Base-by-base conservation (phyloP, 2,888 invertebrate genomes). In the Volucella zonaria region DNA sequence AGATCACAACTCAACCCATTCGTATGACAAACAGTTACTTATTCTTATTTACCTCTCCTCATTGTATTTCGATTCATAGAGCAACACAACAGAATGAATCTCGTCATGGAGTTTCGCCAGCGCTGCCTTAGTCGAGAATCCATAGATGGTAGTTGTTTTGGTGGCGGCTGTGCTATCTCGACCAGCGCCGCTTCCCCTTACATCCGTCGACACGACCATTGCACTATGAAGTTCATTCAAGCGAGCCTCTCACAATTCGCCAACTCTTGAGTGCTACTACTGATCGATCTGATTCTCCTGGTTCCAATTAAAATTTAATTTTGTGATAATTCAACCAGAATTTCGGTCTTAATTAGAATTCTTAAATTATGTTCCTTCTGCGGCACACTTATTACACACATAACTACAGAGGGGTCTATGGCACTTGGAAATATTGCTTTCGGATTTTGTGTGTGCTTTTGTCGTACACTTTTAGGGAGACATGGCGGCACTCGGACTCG, bases 71-170 rank as follows among this genome's bases (percentile, higher is more conserved):
- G 93, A 92, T 90, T 94, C 94, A 90, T 95, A 94, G 82, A 95
- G 94, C 58, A 93, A 91, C 77, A 96, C 92, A 79, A 95, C 93
- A 85, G 91, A 91, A 87, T 93, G 93, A 87, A 97, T 95, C 90
- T 96, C 96, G 88, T 94, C 93, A 88, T 95, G 94, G 80, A 97
- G 93, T 89, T 94, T 94, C 86, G 93, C 92, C 75, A 97, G 91
- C 31, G 96, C 96, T 82, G 94, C 94, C 89, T 93, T 93, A 11
- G 96, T 96, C 56, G 94, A 93, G 87, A 95, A 92, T 23, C 96
- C 96, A 79, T 83, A 83, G 14, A 38, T 71, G 51, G 70, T 14
- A 49, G 58, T 66, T 2, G 61, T 14, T 45, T 85, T 85, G 15
- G 51, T 71, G 47, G 66, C 43, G 58, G 66, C 45, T 64, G 58